phyloP scores from a whole-genome alignment of 2,888 invertebrate species.

The Xanthia icteritia region DNA sequence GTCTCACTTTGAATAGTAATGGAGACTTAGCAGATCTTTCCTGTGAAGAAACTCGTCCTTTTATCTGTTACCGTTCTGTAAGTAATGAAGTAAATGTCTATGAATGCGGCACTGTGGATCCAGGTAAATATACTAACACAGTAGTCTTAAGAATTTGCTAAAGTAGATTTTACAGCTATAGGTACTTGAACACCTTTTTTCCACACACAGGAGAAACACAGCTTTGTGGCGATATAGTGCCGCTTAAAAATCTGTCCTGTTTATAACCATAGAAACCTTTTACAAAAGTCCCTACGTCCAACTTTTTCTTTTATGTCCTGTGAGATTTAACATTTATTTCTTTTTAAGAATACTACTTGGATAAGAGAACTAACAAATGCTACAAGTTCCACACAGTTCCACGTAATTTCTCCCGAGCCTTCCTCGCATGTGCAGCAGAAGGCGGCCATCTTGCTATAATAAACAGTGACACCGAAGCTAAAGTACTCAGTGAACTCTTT shows the following conservation, averaged over 20 bases:
- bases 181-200: neutral
- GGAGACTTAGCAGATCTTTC: neutral
- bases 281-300: neutral
- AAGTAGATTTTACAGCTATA: neutral
- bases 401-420: neutral
- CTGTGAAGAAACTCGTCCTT: constrained; percentile 3
- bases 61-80: neutral
- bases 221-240: neutral
- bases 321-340: neutral
- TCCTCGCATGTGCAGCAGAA: constrained; percentile 4
- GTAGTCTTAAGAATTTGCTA: neutral
- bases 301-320: neutral
- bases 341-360: constrained; percentile 16
- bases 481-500: constrained; percentile 49
- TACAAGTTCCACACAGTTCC: constrained; percentile 9
- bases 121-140: neutral
- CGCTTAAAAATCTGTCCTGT: too few species aligned
- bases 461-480: constrained; percentile 22
- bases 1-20: constrained; percentile 6
- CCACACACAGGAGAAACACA: neutral
- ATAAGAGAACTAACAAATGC: constrained; percentile 15
- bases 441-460: constrained; percentile 33
- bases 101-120: neutral
- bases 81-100: neutral
- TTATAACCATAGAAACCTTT: neutral